phyloP scores from a whole-genome alignment of 1,140 invertebrate species.

The Andricus grossulariae region DNA sequence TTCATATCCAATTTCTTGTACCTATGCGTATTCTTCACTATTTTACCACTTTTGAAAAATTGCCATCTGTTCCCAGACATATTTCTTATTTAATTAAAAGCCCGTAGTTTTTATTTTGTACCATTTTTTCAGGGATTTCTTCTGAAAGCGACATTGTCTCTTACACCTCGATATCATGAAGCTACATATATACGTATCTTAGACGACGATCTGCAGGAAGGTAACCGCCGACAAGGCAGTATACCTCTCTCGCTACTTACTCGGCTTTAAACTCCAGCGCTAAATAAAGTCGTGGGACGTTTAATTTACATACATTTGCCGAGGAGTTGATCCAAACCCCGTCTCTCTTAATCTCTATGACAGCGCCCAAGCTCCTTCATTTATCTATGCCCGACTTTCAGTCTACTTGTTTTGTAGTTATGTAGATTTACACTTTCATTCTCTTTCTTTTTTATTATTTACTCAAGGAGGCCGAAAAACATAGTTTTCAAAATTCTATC shows the following conservation, averaged over 20 bases:
- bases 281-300: slow-evolving; percentile 63
- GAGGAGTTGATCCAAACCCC: slow-evolving; percentile 5
- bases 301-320: slow-evolving; percentile 63
- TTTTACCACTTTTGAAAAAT: too few species aligned
- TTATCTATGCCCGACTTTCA: not conserved
- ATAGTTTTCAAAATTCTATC: too few species aligned
- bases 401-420: not conserved
- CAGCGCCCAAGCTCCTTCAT: not conserved
- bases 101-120: too few species aligned
- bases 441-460: not conserved
- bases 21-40: too few species aligned
- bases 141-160: not conserved
- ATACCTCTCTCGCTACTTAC: slow-evolving; percentile 33
- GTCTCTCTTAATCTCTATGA: not conserved
- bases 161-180: not conserved
- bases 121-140: too few species aligned
- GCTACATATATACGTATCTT: not conserved
- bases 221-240: slow-evolving; percentile 17
- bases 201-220: slow-evolving; percentile 5
- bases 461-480: too few species aligned
- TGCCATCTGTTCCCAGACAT: too few species aligned
- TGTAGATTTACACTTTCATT: not conserved
- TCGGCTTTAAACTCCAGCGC: slow-evolving; percentile 55
- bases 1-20: too few species aligned
- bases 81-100: too few species aligned